Evolutionary conservation across 2,113 vertebrate genomes (phyloP), one percentile per base, ranked within the genome.

Genomic region (Bubo blakistoni): DNA sequence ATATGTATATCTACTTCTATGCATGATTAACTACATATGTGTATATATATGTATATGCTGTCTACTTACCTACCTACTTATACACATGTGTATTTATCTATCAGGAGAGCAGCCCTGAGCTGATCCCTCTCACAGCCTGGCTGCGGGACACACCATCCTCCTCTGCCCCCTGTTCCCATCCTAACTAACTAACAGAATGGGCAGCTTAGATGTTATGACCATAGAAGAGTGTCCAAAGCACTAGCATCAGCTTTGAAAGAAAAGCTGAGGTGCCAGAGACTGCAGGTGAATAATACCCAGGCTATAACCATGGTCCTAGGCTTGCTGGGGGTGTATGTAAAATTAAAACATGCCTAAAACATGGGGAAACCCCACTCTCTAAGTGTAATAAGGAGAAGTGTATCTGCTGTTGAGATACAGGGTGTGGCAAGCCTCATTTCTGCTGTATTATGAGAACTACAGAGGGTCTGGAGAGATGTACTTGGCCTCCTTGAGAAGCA

Each of bases 141-240:
- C 30, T 1, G 1, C 2, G 2, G 34, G 22, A 57, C 46, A 16
- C 4, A 0, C 14, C 2, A 0, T 34, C 36, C 32, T 55, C 46
- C 52, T 44, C 61, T 44, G 47, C 11, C 8, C 20, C 26, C 26
- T 9, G 4, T 24, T 81, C 69, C 83, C 25, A 27, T 8, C 55
- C 54, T 36, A 1, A 1, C 12, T 55, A 57, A 30, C 30, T 16
- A 25, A 18, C 25, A 30, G 46, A 52, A 49, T 2, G 19, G 46
- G 38, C 25, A 42, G 21, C n/a, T 55, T 20, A 25, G 72, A 13
- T 30, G 25, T 73, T 34, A 34, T 4, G 51, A 38, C 11, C 24
- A 10, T 1, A 22, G 34, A 49, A 32, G 7, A 46, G 27, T 15
- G 16, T 20, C 61, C 54, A 10, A 80, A 34, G 30, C 10, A 18